Evolutionary conservation across 2,888 invertebrate genomes (phyloP), one percentile per base, ranked within the genome.

Genomic region (Eupithecia insigniata): DNA sequence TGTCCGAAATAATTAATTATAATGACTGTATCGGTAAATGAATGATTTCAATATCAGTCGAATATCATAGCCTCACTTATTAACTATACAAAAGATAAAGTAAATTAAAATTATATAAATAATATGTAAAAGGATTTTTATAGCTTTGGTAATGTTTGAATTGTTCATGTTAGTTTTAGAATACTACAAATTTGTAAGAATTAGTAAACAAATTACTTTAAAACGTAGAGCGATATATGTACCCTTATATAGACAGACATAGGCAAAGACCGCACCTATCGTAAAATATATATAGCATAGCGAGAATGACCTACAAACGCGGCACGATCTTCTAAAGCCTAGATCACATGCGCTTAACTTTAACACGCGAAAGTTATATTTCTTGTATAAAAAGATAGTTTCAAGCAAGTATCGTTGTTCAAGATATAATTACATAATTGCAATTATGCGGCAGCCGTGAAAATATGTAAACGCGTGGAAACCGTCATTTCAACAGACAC

Each of bases 51-150:
- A 81, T 79, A 81, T 86, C 87, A 87, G 85, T 87, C 86, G 75
- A 84, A 84, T 83, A 84, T 84, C 81, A 85, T 87, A 87, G 87
- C 86, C 87, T 85, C 82, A 80, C 78, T 82, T 81, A 76, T 80
- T 26, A 55, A 80, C 78, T 83, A 73, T 67, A 74, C 43, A 70
- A 61, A 72, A 67, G 26, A 26, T 67, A 2, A 67, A 16, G 30
- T 60, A 60, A 16, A 18, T 69, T 46, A 72, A n/a, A 18, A 55
- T 55, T 22, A 55, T 67, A 32, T 51, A 70, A 18, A 55, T 55
- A 12, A 55, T 67, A 32, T 51, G 68, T 69, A 68, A 72, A 39
- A 67, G 26, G 39, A 8, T 39, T 55, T 51, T 46, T 66, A 10
- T 26, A 84, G 80, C 87, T 88, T 88, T 88, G 88, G 88, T 86